Evolutionary conservation across 1,140 invertebrate species (phyloP).

Genomic region (Oscheius sp.): DNA sequence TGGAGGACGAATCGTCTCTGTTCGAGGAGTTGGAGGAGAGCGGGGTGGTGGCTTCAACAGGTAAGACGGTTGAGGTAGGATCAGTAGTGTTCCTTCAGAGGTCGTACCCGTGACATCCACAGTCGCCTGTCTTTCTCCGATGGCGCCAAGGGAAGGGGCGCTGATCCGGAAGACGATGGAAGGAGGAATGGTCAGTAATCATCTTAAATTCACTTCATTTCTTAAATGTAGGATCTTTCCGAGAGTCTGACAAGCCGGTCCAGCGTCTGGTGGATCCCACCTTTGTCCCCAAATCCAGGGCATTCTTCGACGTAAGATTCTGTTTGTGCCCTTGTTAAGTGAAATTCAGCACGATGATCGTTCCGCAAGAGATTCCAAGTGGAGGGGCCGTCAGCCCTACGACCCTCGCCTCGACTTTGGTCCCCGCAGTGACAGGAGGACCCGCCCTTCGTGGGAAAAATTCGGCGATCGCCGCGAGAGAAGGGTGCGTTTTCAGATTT

Average conservation of each 20-base stretch:
- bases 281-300: not conserved
- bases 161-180: not conserved
- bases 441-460: not conserved
- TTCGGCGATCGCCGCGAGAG: not conserved
- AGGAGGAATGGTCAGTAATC: not conserved
- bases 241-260: slow-evolving; percentile 3
- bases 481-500: too few relatives aligned
- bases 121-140: not conserved
- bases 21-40: not conserved
- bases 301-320: slow-evolving; percentile 16
- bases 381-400: not conserved
- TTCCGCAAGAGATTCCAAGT: not conserved
- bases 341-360: not conserved
- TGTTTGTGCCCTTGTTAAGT: not conserved
- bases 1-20: not conserved
- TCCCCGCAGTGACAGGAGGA: not conserved
- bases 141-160: not conserved
- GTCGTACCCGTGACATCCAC: not conserved
- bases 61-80: not conserved
- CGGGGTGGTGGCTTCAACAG: not conserved
- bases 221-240: not conserved
- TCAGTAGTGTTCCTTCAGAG: not conserved
- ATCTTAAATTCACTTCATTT: too few relatives aligned
- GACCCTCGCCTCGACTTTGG: not conserved
- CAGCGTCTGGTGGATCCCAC: not conserved